These are phyloP conservation scores for Ciconia stormi DNA, from an alignment of 2,113 vertebrate genomes.

Conservation along the genomic window DNA sequence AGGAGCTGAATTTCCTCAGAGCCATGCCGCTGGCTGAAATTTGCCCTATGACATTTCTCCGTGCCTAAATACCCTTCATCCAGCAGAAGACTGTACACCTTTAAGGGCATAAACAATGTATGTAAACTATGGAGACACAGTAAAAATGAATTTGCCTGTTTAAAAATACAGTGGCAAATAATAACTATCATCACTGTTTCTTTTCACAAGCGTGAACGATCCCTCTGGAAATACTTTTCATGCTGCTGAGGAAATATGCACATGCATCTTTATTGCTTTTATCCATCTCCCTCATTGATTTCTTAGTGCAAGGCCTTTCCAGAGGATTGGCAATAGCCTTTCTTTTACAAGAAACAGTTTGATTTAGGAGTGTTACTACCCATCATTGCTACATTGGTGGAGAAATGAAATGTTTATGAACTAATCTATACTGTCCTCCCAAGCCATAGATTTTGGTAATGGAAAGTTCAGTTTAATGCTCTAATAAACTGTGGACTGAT, in stretches of 20 bases:
- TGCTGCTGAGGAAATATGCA: background rate
- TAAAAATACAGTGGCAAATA: background rate
- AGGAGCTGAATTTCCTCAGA: background rate
- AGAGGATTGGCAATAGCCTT: background rate
- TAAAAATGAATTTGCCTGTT: background rate
- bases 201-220: background rate
- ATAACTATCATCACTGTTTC: background rate
- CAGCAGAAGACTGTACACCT: background rate
- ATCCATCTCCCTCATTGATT: background rate
- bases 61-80: background rate
- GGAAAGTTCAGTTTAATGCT: constrained; percentile 12
- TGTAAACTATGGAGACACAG: background rate
- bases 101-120: background rate
- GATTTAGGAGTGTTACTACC: constrained; percentile 16
- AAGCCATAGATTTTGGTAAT: constrained; percentile 26
- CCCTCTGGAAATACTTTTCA: background rate
- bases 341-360: background rate
- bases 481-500: constrained; percentile 10
- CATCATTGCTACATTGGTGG: background rate
- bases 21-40: background rate
- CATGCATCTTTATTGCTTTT: background rate
- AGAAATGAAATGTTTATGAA: constrained; percentile 40
- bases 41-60: background rate
- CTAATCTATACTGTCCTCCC: constrained; percentile 23
- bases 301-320: background rate